Base-by-base conservation (phyloP, 1,140 invertebrate species). In the Hypsibius dujardini region DNA sequence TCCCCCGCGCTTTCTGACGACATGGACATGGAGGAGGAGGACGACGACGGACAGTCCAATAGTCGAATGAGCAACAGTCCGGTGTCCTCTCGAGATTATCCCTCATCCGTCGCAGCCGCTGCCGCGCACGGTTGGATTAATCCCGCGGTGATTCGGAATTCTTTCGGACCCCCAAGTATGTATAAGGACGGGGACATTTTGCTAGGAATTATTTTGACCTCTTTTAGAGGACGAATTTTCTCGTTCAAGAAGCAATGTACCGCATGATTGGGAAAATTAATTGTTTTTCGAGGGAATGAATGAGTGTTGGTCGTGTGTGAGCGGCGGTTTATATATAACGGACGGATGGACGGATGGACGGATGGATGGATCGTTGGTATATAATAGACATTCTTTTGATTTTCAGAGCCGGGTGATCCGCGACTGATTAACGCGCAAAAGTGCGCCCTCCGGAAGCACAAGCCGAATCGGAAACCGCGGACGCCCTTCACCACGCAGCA, bases 401-500 rank as follows among this genome's bases (percentile, higher is more conserved):
- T 82, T 60, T 83, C 83, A 87, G 86, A 86, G 28, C 85, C 85
- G 75, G 85, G 85, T 1, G 88, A 90, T 75, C 86, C 87, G 1
- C 89, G 89, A 79, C 82, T 90, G 69, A 77, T 77, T 59, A 75
- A 75, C 69, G 80, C 82, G 47, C 78, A 83, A 70, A 95, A 95
- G 80, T 96, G 92, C 81, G 92, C 93, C 78, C 82, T 95, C 70
- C 81, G 92, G 73, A 94, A 94, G 76, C 88, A 90, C 84, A 98
- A 97, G 77, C 92, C 92, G 45, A 97, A 98, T 81, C 83, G 95
- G 72, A 98, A 98, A 80, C 95, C 94, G 1, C 84, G 94, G 70
- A 98, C 94, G 0, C 94, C 94, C 1, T 98, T 98, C 83, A 97
- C 92, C 3, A 94, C 92, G 1, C 90, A 95, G 78, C 95, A 98